Evolutionary conservation across 2,888 invertebrate species (phyloP).

Genomic region (Tenthredo notha): DNA sequence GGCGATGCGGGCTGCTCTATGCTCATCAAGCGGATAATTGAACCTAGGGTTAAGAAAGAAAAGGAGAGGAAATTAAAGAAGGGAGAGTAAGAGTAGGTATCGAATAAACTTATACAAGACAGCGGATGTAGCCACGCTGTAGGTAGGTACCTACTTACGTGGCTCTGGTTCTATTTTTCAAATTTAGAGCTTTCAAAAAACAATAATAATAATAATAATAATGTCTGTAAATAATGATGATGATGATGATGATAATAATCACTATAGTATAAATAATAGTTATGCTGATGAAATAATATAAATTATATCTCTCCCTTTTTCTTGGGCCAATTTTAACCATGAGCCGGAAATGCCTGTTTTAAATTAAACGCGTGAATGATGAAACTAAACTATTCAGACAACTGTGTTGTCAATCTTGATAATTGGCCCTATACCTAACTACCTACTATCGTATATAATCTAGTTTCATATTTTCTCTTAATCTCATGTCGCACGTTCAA

Average conservation of each 20-base stretch:
- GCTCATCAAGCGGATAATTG: constrained; percentile 55
- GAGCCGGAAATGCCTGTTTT: background rate
- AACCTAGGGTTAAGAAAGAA: background rate
- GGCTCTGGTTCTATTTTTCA: background rate
- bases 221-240: too few species aligned
- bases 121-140: constrained; percentile 4
- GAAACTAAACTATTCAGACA: background rate
- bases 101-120: constrained; percentile 21
- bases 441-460: background rate
- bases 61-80: too few species aligned
- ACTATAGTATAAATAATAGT: too few species aligned
- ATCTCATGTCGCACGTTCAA: constrained; percentile 18
- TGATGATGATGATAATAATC: too few species aligned
- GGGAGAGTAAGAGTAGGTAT: background rate
- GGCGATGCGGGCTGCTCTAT: constrained; percentile 54
- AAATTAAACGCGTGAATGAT: background rate
- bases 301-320: background rate
- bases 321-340: background rate
- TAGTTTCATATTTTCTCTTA: constrained; percentile 17
- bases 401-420: constrained; percentile 12
- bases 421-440: constrained; percentile 18
- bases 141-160: background rate
- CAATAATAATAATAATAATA: too few species aligned
- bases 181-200: background rate
- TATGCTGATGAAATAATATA: too few species aligned